Conservation (phyloP, 2,888 invertebrate species). For the Phasia obesa region DNA sequence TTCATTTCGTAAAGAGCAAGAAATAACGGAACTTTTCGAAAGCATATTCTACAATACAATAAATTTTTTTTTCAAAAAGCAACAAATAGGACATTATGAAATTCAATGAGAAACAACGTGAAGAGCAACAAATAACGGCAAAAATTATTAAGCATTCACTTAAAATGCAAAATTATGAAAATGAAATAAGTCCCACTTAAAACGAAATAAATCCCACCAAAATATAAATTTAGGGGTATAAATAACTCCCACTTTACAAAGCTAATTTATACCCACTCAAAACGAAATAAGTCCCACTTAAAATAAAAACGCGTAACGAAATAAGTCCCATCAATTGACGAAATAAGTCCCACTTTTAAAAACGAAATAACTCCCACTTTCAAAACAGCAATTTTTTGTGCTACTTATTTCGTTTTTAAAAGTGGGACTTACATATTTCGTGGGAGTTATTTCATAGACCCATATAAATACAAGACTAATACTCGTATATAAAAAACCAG, state of each 20-base stretch:
- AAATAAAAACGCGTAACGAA: conserved; percentile 25
- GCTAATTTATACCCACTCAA: too few species aligned
- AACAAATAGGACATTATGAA: conserved; percentile 32
- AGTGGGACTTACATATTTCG: too few species aligned
- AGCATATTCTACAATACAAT: conserved; percentile 52
- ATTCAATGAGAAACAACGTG: conserved; percentile 46
- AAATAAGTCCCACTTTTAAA: too few species aligned
- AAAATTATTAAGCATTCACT: conserved; percentile 34
- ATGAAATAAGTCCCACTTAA: conserved; percentile 52
- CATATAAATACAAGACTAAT: too few species aligned
- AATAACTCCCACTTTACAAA: conserved; percentile 1
- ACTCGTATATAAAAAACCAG: too few species aligned
- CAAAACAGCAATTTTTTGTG: too few species aligned
- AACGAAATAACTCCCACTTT: too few species aligned
- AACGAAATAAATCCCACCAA: conserved; percentile 51
- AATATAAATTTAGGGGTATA: conserved; percentile 49
- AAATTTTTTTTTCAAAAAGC: conserved; percentile 9
- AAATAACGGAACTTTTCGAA: conserved; percentile 56
- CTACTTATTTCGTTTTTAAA: too few species aligned
- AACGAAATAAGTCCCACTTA: too few species aligned
- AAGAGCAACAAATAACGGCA: conserved; percentile 49
- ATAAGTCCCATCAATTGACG: conserved; percentile 31
- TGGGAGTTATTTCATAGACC: too few species aligned
- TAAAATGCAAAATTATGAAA: conserved; percentile 51
- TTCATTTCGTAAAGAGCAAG: conserved; percentile 59